Conservation (phyloP, 2,888 invertebrate genomes). For the Poecilobothrus nobilitatus region DNA sequence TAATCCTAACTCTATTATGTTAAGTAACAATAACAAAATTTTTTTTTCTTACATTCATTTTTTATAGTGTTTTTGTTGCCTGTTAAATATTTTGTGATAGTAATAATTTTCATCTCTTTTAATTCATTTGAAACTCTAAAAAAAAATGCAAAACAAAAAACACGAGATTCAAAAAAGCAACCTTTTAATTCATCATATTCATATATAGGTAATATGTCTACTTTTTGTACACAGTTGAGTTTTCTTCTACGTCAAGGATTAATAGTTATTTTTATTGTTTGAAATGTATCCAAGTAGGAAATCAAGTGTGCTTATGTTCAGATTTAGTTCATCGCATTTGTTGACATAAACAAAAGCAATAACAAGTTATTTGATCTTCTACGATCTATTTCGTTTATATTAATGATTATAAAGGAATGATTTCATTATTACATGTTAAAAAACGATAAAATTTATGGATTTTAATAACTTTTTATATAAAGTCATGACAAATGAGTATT, state of each 20-base stretch:
- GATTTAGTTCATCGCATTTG: background rate
- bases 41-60: background rate
- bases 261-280: background rate
- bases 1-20: background rate
- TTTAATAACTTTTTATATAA: background rate
- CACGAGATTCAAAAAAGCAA: no score
- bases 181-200: no score
- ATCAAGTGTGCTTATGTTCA: background rate
- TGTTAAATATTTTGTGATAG: no score
- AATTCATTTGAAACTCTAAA: background rate
- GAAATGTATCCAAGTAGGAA: background rate
- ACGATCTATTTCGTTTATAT: background rate
- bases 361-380: background rate
- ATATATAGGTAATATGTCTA: no score
- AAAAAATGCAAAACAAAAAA: background rate
- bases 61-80: no score
- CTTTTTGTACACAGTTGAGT: background rate
- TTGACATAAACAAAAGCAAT: background rate
- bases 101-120: background rate
- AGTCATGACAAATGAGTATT: no score
- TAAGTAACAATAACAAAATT: background rate
- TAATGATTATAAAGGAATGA: background rate
- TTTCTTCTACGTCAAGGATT: background rate
- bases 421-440: no score
- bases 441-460: background rate